Conservation (phyloP, 2,888 invertebrate species). For the Leptinotarsa rubiginosa region DNA sequence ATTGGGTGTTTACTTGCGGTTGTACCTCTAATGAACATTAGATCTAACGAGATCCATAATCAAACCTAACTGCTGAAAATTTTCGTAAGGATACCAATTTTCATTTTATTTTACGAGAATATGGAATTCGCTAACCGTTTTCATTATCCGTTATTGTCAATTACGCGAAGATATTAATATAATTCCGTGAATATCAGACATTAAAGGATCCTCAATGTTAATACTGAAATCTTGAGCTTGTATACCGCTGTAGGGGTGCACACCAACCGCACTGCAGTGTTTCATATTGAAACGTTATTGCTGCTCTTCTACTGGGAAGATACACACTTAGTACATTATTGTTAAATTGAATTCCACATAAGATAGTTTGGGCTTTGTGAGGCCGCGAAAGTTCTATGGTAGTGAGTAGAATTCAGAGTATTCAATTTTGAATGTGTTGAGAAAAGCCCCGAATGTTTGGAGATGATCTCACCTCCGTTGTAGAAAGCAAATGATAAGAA, state of each 20-base stretch:
- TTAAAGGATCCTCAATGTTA: constrained; percentile 14
- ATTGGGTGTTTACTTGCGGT: background rate
- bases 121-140: constrained; percentile 3
- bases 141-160: constrained; percentile 20
- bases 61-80: constrained; percentile 11
- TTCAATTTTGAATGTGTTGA: background rate
- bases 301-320: constrained; percentile 9
- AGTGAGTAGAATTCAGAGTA: background rate
- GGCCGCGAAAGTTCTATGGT: background rate
- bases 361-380: constrained; percentile 2
- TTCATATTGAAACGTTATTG: constrained; percentile 17
- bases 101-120: constrained; percentile 12
- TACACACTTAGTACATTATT: constrained; percentile 10
- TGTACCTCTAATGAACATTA: constrained; percentile 2
- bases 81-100: constrained; percentile 7
- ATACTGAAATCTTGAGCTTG: constrained; percentile 21
- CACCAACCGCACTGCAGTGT: constrained; percentile 9
- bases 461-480: too few relatives aligned
- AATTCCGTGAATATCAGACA: constrained; percentile 16
- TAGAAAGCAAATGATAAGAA: too few relatives aligned
- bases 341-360: constrained; percentile 15
- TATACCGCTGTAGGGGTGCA: constrained; percentile 8
- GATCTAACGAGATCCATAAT: constrained; percentile 8
- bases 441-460: too few relatives aligned
- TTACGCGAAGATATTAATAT: constrained; percentile 14